Conservation (phyloP, 2,113 vertebrate species). For the Prinia subflava region DNA sequence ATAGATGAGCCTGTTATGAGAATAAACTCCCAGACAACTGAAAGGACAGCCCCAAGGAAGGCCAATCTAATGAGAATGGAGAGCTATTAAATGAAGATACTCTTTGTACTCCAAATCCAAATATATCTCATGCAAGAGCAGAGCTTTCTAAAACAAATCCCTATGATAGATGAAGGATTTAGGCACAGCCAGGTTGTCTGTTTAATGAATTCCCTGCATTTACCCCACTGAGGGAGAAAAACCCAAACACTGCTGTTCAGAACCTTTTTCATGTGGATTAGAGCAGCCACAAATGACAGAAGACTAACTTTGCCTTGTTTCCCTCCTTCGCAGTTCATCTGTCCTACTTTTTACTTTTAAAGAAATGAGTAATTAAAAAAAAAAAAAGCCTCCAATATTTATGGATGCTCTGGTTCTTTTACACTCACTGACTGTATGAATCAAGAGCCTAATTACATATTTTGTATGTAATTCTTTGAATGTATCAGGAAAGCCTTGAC, state of each 20-base stretch:
- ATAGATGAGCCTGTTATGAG: conserved; percentile 30
- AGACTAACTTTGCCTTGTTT: conserved; percentile 20
- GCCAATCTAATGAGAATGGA: conserved; percentile 26
- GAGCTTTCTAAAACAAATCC: conserved; percentile 60
- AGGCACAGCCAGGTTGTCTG: conserved; percentile 41
- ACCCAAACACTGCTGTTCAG: background rate
- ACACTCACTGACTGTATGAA: background rate
- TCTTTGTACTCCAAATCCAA: conserved; percentile 59
- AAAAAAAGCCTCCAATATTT: background rate
- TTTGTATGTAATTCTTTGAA: background rate
- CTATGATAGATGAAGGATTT: conserved; percentile 56
- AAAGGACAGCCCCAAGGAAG: conserved; percentile 50
- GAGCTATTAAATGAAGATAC: conserved; percentile 40
- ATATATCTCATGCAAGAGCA: conserved; percentile 55
- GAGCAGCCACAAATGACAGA: conserved; percentile 1
- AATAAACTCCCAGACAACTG: conserved; percentile 47
- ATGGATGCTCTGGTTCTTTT: background rate
- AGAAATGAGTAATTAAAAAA: background rate
- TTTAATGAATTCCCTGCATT: conserved; percentile 58
- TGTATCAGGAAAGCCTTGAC: background rate
- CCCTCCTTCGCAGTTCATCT: conserved; percentile 19
- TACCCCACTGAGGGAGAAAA: background rate
- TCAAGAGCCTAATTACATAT: background rate
- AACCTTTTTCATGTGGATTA: conserved; percentile 21
- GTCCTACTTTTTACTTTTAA: conserved; percentile 24